Evolutionary conservation across 2,113 vertebrate species (phyloP).

Genomic region (Arvicanthis niloticus): DNA sequence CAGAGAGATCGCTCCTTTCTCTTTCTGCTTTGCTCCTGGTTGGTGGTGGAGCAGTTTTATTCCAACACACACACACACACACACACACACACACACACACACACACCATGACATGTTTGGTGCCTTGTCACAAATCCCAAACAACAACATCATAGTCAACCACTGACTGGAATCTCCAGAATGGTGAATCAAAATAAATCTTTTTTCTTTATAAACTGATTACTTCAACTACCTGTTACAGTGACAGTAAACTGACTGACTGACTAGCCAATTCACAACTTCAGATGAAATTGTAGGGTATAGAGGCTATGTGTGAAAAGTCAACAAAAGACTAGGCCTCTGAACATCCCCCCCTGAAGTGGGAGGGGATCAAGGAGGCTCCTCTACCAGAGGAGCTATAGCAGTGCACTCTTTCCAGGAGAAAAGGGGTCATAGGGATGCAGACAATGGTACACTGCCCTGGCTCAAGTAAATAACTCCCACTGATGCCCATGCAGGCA

Average conservation of each 20-base stretch:
- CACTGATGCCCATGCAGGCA: neutral
- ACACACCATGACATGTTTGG: too few relatives aligned
- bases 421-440: neutral
- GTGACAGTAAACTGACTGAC: neutral
- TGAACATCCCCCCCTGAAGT: neutral
- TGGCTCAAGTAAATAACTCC: neutral
- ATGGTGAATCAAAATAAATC: neutral
- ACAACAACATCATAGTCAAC: neutral
- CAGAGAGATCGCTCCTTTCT: too few relatives aligned
- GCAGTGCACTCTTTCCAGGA: neutral
- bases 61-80: neutral
- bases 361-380: too few relatives aligned
- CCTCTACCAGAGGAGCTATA: neutral
- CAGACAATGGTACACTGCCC: neutral
- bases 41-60: neutral
- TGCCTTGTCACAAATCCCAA: neutral
- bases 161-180: neutral
- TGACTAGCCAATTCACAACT: neutral
- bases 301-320: neutral
- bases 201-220: neutral
- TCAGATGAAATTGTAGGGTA: neutral
- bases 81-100: too few relatives aligned
- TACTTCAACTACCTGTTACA: neutral
- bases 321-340: neutral
- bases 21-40: neutral